Percentiles rank a stretch among this genome's conserved stretches.
Evolutionary conservation across 2,797 vertebrate species (phyloP).

Genomic region (Lacerta agilis): DNA sequence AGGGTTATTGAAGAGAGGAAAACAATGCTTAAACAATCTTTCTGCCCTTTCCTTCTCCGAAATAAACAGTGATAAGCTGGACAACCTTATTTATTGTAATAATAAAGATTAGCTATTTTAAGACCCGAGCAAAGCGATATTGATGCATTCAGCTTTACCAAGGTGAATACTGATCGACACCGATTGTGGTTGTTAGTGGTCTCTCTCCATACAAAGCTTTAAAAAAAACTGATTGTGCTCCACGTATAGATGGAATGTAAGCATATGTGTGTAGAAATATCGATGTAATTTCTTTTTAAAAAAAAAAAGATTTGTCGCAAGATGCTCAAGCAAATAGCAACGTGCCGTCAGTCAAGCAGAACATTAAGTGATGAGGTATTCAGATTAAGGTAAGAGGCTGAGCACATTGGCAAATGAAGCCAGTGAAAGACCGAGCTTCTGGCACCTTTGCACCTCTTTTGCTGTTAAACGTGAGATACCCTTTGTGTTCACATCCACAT

Average conservation of each 20-base stretch:
- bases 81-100: not conserved
- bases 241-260: not conserved
- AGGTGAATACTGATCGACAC: not conserved
- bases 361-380: not conserved
- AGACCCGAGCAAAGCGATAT: not conserved
- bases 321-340: not conserved
- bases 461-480: not conserved
- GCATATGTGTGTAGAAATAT: not conserved
- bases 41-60: constrained; percentile 1
- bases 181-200: not conserved
- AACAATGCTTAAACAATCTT: constrained; percentile 26
- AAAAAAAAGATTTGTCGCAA: not conserved
- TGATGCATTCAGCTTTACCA: not conserved
- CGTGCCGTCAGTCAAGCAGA: not conserved
- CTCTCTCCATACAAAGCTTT: too few relatives aligned
- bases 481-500: too few relatives aligned
- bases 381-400: not conserved
- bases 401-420: not conserved
- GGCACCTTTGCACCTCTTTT: not conserved
- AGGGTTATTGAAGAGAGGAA: constrained; percentile 21
- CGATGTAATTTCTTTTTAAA: too few relatives aligned
- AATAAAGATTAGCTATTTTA: constrained; percentile 19
- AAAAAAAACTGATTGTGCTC: too few relatives aligned
- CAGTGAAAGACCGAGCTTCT: not conserved
- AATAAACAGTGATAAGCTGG: constrained; percentile 8